Percentiles rank a stretch among this genome's conserved stretches.
Evolutionary conservation across 2,113 vertebrate species (phyloP).

Genomic region (Gobius niger): DNA sequence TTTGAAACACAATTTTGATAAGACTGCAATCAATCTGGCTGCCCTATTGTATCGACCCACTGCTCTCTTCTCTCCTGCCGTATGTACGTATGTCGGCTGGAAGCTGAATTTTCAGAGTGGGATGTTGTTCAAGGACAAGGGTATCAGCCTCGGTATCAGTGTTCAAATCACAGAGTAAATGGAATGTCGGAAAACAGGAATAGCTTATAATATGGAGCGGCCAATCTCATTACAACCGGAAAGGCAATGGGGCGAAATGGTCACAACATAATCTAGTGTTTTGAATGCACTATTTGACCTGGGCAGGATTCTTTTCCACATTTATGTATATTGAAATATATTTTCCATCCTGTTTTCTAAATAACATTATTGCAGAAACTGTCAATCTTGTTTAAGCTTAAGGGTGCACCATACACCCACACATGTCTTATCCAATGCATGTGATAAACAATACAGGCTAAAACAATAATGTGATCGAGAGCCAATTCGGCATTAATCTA

Average conservation of each 20-base stretch:
- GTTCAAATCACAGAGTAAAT: constrained; percentile 6
- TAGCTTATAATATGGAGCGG: constrained; percentile 9
- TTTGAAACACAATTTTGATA: not conserved
- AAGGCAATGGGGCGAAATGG: not conserved
- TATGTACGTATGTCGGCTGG: constrained; percentile 9
- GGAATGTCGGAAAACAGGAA: not conserved
- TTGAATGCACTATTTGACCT: not conserved
- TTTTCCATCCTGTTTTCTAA: constrained; percentile 4
- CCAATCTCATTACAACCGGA: constrained; percentile 20
- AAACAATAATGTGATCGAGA: constrained; percentile 33
- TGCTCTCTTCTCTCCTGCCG: not conserved
- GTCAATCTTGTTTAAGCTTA: constrained; percentile 42
- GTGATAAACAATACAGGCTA: constrained; percentile 7
- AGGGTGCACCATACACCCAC: constrained; percentile 58
- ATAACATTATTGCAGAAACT: constrained; percentile 7
- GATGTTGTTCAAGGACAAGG: constrained; percentile 47
- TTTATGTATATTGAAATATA: constrained; percentile 13
- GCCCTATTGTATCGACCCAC: constrained; percentile 29
- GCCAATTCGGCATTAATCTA: constrained; percentile 10
- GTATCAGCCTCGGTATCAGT: constrained; percentile 29
- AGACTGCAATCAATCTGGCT: not conserved
- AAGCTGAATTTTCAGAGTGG: constrained; percentile 21
- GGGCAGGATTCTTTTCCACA: not conserved
- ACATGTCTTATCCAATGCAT: constrained; percentile 42
- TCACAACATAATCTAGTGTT: not conserved